phyloP scores from a whole-genome alignment of 2,113 vertebrate genomes.

The Hippocampus guttulatus region DNA sequence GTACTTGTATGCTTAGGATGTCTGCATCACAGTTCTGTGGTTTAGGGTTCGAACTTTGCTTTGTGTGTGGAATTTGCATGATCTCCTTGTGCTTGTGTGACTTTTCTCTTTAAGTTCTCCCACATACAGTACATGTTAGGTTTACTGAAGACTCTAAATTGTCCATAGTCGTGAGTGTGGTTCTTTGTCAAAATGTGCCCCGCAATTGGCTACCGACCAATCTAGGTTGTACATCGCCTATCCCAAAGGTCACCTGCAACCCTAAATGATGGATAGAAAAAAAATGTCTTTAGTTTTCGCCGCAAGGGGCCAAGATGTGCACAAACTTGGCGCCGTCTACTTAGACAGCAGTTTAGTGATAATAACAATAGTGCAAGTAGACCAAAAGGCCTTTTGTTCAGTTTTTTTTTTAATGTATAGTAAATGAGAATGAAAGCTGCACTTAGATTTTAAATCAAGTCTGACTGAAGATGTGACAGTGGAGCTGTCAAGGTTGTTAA shows the following conservation, averaged over 20 bases:
- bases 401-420: slow-evolving; percentile 20
- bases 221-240: too few species aligned
- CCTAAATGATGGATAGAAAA: neutral
- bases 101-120: neutral
- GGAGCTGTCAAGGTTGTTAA: slow-evolving; percentile 50
- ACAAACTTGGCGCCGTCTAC: neutral
- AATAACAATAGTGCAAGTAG: neutral
- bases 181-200: too few species aligned
- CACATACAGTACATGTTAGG: neutral
- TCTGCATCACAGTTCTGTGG: neutral
- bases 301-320: slow-evolving; percentile 52
- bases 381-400: slow-evolving; percentile 32
- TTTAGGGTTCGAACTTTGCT: neutral
- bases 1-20: neutral
- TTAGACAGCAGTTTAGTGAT: neutral
- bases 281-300: slow-evolving; percentile 4
- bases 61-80: neutral
- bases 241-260: too few species aligned
- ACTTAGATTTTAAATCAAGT: slow-evolving; percentile 21
- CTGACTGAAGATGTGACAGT: slow-evolving; percentile 41
- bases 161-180: neutral
- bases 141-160: neutral
- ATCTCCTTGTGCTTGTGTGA: neutral
- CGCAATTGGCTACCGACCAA: too few species aligned
- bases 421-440: slow-evolving; percentile 23